Percentiles rank a stretch among this genome's conserved stretches.
These are phyloP conservation scores for Eretmochelys imbricata DNA, from an alignment of 2,113 vertebrate species.

Conservation along the genomic window DNA sequence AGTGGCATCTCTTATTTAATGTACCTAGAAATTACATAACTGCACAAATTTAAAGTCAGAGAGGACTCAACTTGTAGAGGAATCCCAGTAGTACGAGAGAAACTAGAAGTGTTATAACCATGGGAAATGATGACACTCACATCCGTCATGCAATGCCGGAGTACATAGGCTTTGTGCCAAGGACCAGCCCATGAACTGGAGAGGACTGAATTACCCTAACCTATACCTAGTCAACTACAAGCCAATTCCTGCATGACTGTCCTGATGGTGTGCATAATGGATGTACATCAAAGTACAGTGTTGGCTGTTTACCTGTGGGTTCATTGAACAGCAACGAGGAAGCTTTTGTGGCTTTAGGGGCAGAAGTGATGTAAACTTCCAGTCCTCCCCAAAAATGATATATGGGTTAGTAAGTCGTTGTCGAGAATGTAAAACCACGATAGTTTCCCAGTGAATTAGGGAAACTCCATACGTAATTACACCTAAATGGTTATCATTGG, in stretches of 20 bases:
- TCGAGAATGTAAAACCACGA: slow-evolving; percentile 76
- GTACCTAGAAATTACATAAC: background rate
- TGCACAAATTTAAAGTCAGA: background rate
- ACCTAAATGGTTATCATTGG: background rate
- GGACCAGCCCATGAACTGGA: background rate
- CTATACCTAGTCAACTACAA: background rate
- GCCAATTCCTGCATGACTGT: background rate
- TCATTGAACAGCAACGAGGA: slow-evolving; percentile 72
- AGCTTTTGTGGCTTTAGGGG: slow-evolving; percentile 80
- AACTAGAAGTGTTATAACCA: slow-evolving; percentile 13
- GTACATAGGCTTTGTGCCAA: background rate
- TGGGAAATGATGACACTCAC: background rate
- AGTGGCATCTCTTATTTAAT: background rate
- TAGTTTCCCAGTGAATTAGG: slow-evolving; percentile 29
- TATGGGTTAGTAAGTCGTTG: slow-evolving; percentile 78
- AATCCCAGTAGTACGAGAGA: background rate
- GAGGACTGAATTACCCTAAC: background rate
- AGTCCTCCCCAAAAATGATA: slow-evolving; percentile 63
- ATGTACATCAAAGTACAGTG: slow-evolving; percentile 36
- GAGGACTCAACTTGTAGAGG: background rate
- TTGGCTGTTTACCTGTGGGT: slow-evolving; percentile 58
- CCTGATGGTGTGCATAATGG: background rate
- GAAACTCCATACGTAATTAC: slow-evolving; percentile 45
- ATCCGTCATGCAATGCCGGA: background rate
- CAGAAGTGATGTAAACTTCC: slow-evolving; percentile 59